phyloP scores from a whole-genome alignment of 2,113 vertebrate species.

The Seriola quinqueradiata region DNA sequence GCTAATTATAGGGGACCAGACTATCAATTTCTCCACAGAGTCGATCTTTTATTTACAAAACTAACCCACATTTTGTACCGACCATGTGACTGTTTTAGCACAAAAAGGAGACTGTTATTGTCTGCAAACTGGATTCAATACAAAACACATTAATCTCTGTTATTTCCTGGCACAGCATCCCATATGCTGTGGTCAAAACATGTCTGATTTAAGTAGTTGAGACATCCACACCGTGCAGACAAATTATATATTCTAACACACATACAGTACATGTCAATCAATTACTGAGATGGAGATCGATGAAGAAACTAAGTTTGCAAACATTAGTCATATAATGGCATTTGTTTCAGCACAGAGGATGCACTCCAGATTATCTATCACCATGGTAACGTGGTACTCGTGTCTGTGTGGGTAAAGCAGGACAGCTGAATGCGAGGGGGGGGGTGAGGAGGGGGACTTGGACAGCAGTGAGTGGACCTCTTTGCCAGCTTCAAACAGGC shows the following conservation, averaged over 20 bases:
- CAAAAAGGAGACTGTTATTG: constrained; percentile 32
- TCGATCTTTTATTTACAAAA: constrained; percentile 68
- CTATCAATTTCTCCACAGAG: constrained; percentile 53
- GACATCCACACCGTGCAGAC: background rate
- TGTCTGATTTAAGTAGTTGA: background rate
- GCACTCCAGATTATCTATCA: constrained; percentile 9
- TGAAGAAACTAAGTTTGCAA: constrained; percentile 2
- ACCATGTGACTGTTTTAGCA: constrained; percentile 32
- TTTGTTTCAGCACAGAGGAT: constrained; percentile 31
- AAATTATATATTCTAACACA: background rate
- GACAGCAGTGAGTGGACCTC: constrained; percentile 24
- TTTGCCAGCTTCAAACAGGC: constrained; percentile 45
- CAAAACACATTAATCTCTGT: constrained; percentile 28
- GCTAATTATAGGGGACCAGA: constrained; percentile 59
- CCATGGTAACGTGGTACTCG: constrained; percentile 47
- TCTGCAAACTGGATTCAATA: constrained; percentile 25
- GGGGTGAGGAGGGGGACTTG: background rate
- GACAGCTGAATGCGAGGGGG: constrained; percentile 32
- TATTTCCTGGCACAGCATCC: constrained; percentile 5
- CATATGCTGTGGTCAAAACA: constrained; percentile 18
- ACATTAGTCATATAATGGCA: background rate
- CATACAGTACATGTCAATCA: background rate
- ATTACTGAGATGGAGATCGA: background rate
- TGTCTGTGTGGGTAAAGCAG: constrained; percentile 54
- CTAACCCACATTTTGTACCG: constrained; percentile 37